A percentile compares a stretch with the other conserved stretches of the same genome.
phyloP scores from a whole-genome alignment of 2,888 invertebrate genomes.

The Cylindroiulus punctatus region DNA sequence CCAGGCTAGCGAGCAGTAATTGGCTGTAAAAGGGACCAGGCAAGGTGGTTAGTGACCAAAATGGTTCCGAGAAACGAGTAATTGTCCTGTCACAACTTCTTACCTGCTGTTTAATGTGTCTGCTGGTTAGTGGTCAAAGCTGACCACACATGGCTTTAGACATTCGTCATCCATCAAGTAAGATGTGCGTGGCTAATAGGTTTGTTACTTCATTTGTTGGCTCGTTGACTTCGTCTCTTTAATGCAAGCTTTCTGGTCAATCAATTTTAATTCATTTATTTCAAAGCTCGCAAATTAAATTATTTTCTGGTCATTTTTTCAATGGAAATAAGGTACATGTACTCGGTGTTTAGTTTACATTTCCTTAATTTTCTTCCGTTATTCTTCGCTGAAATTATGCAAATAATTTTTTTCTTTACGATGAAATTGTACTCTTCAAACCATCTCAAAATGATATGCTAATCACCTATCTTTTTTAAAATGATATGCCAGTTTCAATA shows the following conservation, averaged over 20 bases:
- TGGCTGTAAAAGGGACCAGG: not conserved
- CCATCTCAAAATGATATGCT: not conserved
- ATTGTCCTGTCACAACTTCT: conserved; percentile 1
- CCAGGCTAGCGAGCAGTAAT: conserved; percentile 33
- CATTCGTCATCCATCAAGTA: not conserved
- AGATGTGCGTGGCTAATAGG: not conserved
- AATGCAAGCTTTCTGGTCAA: not conserved
- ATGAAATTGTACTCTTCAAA: not conserved
- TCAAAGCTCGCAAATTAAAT: no score
- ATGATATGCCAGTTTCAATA: not conserved
- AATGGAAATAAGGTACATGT: no score
- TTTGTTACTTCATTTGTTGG: no score
- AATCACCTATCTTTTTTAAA: not conserved
- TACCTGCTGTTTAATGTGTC: conserved; percentile 36
- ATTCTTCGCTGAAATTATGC: no score
- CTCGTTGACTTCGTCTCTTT: no score
- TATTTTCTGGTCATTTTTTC: no score
- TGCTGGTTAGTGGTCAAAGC: conserved; percentile 25
- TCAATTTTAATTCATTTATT: no score
- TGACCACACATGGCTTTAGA: conserved; percentile 7
- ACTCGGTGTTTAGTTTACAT: no score
- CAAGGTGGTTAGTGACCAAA: conserved; percentile 8
- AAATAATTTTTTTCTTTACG: not conserved
- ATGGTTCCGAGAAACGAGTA: conserved; percentile 22
- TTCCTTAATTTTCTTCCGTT: no score